phyloP scores from a whole-genome alignment of 2,113 vertebrate genomes.

The Chiloscyllium plagiosum region DNA sequence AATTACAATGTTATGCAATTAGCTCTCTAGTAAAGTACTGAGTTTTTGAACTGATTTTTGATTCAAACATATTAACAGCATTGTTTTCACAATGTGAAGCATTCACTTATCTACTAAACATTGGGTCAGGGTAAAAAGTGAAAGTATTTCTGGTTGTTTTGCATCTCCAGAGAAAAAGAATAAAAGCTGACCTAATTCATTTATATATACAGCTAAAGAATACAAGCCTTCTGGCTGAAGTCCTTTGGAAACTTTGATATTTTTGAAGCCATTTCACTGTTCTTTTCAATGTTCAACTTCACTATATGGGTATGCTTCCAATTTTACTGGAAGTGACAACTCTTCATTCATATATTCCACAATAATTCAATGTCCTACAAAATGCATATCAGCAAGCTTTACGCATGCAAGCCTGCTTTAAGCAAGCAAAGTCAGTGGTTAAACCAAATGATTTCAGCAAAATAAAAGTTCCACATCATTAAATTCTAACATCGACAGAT shows the following conservation, averaged over 20 bases:
- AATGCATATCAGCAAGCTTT: not conserved
- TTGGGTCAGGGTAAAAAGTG: not conserved
- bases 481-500: not conserved
- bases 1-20: not conserved
- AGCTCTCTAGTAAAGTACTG: not conserved
- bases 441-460: not conserved
- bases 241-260: not conserved
- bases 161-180: not conserved
- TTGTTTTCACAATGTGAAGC: not conserved
- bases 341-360: not conserved
- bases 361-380: not conserved
- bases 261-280: not conserved
- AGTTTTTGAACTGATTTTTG: not conserved
- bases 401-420: not conserved
- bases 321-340: not conserved
- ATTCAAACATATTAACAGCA: not conserved
- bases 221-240: not conserved
- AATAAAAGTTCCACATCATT: not conserved
- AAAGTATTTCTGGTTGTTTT: not conserved
- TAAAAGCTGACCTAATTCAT: slow-evolving; percentile 15
- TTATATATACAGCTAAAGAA: not conserved
- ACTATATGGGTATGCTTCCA: not conserved
- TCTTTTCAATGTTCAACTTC: slow-evolving; percentile 3
- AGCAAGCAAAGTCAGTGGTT: no score
- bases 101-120: not conserved